Percentiles rank a stretch among this genome's conserved stretches.
Conservation (phyloP, 2,113 vertebrate genomes). For the Climacteris rufus region DNA sequence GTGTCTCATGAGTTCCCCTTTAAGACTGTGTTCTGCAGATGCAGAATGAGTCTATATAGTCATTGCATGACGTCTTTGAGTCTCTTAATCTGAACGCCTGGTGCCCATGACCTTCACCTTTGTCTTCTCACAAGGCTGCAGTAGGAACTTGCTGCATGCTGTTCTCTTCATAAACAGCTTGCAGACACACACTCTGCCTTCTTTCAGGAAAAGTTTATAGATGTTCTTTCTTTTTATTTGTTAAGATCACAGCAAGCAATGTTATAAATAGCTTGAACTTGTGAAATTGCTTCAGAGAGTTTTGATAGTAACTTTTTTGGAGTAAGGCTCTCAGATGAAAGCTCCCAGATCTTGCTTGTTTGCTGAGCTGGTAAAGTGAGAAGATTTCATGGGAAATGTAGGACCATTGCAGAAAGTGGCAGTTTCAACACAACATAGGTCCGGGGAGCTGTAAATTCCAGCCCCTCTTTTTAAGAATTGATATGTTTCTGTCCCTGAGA, state of each 20-base stretch:
- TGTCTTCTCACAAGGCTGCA: not conserved
- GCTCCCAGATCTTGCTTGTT: not conserved
- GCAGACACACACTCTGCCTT: not conserved
- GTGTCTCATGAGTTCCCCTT: not conserved
- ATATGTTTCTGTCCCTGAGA: not conserved
- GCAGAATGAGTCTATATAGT: not conserved
- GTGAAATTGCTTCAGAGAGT: not conserved
- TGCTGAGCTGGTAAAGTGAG: not conserved
- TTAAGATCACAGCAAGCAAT: not conserved
- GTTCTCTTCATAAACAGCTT: not conserved
- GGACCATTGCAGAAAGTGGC: not conserved
- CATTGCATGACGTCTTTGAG: not conserved
- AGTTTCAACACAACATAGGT: not conserved
- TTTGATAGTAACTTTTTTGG: not conserved
- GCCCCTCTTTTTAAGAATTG: not conserved
- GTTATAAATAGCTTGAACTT: constrained; percentile 10
- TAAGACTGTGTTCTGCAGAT: not conserved
- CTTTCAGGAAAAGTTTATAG: not conserved
- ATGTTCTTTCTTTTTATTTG: not conserved
- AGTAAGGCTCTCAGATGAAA: not conserved
- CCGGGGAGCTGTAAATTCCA: not conserved
- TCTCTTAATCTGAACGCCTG: not conserved
- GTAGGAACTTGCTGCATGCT: not conserved
- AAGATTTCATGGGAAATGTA: not conserved
- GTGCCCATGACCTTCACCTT: not conserved